Evolutionary conservation across 1,140 invertebrate species (phyloP), one percentile per base, ranked within the genome.

Genomic region (Caerostris extrusa): DNA sequence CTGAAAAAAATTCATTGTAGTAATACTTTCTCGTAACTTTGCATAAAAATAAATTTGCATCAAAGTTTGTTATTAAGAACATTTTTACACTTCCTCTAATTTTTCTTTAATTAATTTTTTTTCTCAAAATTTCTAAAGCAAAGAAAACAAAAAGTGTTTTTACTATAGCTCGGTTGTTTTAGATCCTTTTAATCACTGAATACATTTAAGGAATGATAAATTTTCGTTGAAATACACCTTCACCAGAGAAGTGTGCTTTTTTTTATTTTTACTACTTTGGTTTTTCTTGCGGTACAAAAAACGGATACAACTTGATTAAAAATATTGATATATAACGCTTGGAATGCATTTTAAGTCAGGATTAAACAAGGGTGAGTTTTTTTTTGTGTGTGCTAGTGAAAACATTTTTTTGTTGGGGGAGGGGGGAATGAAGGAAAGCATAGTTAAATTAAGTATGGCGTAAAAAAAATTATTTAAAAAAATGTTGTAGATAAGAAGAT

Each of bases 171-270:
- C 60, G 60, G 90, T 91, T 82, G 56, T 77, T 82, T 81, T 91
- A 82, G 82, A 91, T 91, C 90, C 90, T 82, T n/a, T 91, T 91
- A 91, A 91, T 91, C 90, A 91, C 90, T 91, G 90, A 91, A 91
- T 91, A 91, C 56, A 82, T 91, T 91, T 81, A 91, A 53, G 53
- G 90, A 91, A 91, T 91, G 90, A 91, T 91, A 91, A 91, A 91
- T 91, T 60, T 60, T 58, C 57, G 71, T 10, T 57, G 55, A 77
- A 88, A 67, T 14, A 60, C 53, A 17, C 34, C 58, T 10, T 10
- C 34, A 53, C 56, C 3, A 17, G 3, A 17, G 34, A 64, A 91
- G 12, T 57, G 5, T 3, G 12, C 55, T 56, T 77, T 71, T 83
- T 64, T 87, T 64, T 50, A 14, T 5, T 34, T 34, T 34, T n/a